Percentiles rank a stretch among this genome's conserved stretches.
phyloP scores from a whole-genome alignment of 2,888 invertebrate species.

The Spodoptera picta region DNA sequence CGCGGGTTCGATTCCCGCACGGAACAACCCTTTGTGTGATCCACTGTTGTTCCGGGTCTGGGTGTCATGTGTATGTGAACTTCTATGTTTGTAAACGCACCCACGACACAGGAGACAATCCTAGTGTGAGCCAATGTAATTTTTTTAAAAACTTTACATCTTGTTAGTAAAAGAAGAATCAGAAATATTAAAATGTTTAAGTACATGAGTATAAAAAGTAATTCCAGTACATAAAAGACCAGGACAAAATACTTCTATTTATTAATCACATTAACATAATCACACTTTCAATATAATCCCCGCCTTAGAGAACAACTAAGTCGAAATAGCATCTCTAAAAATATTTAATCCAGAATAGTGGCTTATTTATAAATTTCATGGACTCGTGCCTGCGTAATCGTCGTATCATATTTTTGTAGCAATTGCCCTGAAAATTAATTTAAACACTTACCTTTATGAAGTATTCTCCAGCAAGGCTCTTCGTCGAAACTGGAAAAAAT shows the following conservation, averaged over 20 bases:
- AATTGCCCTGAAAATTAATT: slow-evolving; percentile 31
- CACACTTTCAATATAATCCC: background rate
- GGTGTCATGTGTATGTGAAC: no score
- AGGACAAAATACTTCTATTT: no score
- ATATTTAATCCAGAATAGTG: background rate
- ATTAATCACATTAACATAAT: background rate
- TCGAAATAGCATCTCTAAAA: slow-evolving; percentile 4
- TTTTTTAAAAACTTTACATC: no score
- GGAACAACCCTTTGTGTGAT: no score
- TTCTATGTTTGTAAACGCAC: no score
- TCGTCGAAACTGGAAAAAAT: slow-evolving; percentile 45
- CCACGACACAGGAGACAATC: no score
- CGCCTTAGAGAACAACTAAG: slow-evolving; percentile 4
- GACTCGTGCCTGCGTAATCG: slow-evolving; percentile 4
- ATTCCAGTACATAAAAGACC: no score
- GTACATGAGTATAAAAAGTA: background rate
- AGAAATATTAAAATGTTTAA: no score
- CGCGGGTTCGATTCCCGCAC: no score
- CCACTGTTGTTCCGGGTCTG: no score
- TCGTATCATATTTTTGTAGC: slow-evolving; percentile 20
- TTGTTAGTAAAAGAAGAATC: no score
- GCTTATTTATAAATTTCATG: slow-evolving; percentile 8
- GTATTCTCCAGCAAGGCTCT: slow-evolving; percentile 40
- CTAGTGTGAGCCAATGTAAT: no score
- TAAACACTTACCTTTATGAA: slow-evolving; percentile 53